Base-by-base conservation (phyloP, 2,888 invertebrate species). In the Mesorhabditis sp. region DNA sequence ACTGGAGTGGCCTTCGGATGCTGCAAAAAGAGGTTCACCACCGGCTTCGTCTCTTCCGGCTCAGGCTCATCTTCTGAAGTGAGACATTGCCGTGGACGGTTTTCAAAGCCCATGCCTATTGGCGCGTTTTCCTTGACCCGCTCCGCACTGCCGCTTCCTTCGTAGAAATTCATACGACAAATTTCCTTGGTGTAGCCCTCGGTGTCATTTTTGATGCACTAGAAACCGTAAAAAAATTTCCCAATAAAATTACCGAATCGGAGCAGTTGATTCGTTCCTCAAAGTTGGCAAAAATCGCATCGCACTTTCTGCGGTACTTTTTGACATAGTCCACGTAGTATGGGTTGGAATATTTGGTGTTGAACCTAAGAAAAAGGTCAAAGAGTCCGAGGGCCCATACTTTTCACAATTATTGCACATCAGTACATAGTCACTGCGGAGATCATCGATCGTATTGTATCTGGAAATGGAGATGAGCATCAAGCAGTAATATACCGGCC, bases 391-490 rank as follows among this genome's bases (percentile, higher is more conserved):
- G 28, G 28, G n/a, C 7, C 7, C 7, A 50, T 50, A 98, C 0
- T 92, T 92, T 82, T 94, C 89, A 85, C 97, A 98, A 87, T 98
- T 98, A 77, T 91, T 90, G 70, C 96, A 92, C 92, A 98, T 96
- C n/a, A 96, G 89, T 82, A 92, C 91, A 86, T 97, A 96, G 88
- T 98, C 97, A 0, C 89, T 89, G 84, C 94, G 92, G 83, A 97
- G 90, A 45, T 92, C 91, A 73, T 91, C 91, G 62, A 96, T 62
- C 7, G 88, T 63, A 13, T 13, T n/a, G 15, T 63, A 28, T 13
- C 63, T 63, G 10, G 58, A 58, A 63, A 63, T 41, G 15, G 13
- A 15, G 2, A 63, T 13, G 7, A 28, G 7, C 13, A 63, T 13
- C 13, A 7, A 15, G 15, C 13, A 15, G 7, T 63, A 13, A 13